phyloP scores from a whole-genome alignment of 2,113 vertebrate genomes.

The Mormoops blainvillei region DNA sequence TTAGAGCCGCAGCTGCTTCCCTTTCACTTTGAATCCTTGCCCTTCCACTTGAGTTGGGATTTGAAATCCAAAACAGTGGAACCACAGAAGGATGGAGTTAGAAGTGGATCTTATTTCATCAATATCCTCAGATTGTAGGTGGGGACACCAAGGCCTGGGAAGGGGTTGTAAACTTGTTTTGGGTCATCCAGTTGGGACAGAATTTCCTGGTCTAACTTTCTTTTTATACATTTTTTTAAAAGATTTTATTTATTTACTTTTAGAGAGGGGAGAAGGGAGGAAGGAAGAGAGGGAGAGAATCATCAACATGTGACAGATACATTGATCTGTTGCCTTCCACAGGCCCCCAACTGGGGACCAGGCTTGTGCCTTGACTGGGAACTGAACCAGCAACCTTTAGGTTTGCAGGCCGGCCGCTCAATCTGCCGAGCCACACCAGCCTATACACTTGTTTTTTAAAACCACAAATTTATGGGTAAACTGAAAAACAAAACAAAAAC shows the following conservation, averaged over 20 bases:
- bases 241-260: too few relatives aligned
- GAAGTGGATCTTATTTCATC: neutral
- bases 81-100: neutral
- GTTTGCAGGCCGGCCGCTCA: too few relatives aligned
- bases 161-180: neutral
- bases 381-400: too few relatives aligned
- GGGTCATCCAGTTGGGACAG: neutral
- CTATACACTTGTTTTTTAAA: neutral
- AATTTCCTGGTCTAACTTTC: neutral
- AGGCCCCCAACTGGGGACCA: too few relatives aligned
- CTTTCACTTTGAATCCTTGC: neutral
- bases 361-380: too few relatives aligned
- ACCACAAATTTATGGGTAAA: neutral
- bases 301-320: too few relatives aligned
- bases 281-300: too few relatives aligned
- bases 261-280: too few relatives aligned
- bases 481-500: neutral
- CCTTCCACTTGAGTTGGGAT: neutral
- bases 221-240: neutral
- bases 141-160: neutral
- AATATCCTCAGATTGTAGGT: neutral
- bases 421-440: too few relatives aligned
- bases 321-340: too few relatives aligned
- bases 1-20: neutral
- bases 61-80: constrained; percentile 15